These are phyloP conservation scores for Drosophila bifasciata DNA, from an alignment of 1,140 invertebrate genomes.

Conservation along the genomic window DNA sequence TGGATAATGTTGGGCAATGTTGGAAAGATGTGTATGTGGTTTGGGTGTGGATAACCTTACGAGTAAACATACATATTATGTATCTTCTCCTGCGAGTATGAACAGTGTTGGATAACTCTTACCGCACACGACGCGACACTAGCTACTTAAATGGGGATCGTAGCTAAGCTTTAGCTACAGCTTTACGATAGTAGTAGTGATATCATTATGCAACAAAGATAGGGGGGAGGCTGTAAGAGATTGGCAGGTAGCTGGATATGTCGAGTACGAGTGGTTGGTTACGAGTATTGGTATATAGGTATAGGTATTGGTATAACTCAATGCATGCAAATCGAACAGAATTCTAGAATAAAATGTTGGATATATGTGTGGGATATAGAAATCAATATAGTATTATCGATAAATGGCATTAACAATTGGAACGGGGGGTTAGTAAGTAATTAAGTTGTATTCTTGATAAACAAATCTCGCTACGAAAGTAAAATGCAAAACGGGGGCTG, in stretches of 20 bases:
- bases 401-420: conserved; percentile 70
- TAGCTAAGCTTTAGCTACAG: not conserved
- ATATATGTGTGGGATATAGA: conserved; percentile 40
- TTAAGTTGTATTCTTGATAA: conserved; percentile 12
- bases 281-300: conserved; percentile 46
- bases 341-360: conserved; percentile 64
- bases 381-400: conserved; percentile 26
- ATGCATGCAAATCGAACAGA: conserved; percentile 74
- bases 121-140: conserved; percentile 33
- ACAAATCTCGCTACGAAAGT: conserved; percentile 53
- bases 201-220: conserved; percentile 11
- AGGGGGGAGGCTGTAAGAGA: conserved; percentile 59
- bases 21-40: too few relatives aligned
- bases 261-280: conserved; percentile 46
- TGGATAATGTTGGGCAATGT: too few relatives aligned
- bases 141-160: conserved; percentile 23
- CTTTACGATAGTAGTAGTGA: not conserved
- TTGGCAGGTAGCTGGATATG: conserved; percentile 46
- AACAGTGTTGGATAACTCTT: conserved; percentile 21
- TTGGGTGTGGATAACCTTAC: too few relatives aligned
- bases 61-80: too few relatives aligned
- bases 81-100: too few relatives aligned
- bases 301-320: conserved; percentile 55
- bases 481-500: conserved; percentile 53
- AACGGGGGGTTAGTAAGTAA: conserved; percentile 60